These are phyloP conservation scores for Chaetorhynchus papuensis DNA, from an alignment of 2,113 vertebrate genomes.

Conservation along the genomic window DNA sequence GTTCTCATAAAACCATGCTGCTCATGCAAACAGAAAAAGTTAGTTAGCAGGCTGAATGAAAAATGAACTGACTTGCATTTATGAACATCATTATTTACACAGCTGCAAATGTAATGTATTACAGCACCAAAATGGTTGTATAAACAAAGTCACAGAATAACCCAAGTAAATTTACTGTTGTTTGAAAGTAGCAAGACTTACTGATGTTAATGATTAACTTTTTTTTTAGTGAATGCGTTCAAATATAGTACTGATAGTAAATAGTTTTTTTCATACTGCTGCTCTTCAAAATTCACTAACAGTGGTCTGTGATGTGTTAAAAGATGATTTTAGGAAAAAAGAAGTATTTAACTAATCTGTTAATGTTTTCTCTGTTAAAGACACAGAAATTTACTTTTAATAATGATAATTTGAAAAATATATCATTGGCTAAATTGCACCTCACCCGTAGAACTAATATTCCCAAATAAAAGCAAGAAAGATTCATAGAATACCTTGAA, in stretches of 20 bases:
- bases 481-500: background rate
- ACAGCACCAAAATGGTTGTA: constrained; percentile 1
- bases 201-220: background rate
- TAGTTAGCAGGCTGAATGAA: constrained; percentile 29
- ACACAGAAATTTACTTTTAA: background rate
- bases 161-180: background rate
- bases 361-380: background rate
- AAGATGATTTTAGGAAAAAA: background rate
- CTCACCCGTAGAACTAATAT: background rate
- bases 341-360: background rate
- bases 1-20: constrained; percentile 9
- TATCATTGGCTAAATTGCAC: background rate
- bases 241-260: background rate
- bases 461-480: background rate
- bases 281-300: background rate
- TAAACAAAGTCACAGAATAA: constrained; percentile 16
- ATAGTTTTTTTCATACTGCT: background rate
- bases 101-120: constrained; percentile 54
- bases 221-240: background rate
- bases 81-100: constrained; percentile 57
- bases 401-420: background rate
- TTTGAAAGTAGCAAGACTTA: background rate
- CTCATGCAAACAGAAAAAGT: constrained; percentile 46
- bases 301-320: background rate
- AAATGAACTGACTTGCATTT: constrained; percentile 41